Evolutionary conservation across 2,113 vertebrate genomes (phyloP), one percentile per base, ranked within the genome.

Genomic region (Catharus minimus): DNA sequence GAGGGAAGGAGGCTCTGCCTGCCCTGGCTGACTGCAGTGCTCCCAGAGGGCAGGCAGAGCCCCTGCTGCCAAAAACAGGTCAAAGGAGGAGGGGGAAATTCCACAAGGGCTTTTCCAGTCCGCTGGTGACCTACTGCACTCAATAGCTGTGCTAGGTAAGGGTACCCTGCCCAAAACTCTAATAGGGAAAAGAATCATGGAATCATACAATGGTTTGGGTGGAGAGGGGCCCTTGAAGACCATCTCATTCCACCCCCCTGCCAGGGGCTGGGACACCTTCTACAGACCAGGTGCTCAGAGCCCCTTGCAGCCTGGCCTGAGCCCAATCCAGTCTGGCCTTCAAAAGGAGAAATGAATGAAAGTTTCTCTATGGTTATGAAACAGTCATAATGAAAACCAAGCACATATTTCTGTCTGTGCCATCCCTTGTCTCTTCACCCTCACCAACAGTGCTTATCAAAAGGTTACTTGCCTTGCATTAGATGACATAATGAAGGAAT

Each of bases 381-480:
- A 73, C 2, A 43, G 33, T 10, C 2, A 3, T 61, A 47, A 46
- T 38, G 23, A 36, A 92, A 92, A 30, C 33, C 24, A 65, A 55
- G 27, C 15, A 16, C 2, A 0, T 28, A 14, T 56, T 23, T 89
- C 58, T 55, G 24, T 58, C 53, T 32, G 6, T 56, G 22, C 38
- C 61, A 33, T 49, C 50, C 46, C 1, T 0, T 0, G 0, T 71
- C 44, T 44, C 28, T 44, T 11, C 0, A 0, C 15, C 33, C 49
- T 56, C 30, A 28, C 22, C 2, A 22, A 10, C 36, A 52, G 32
- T 28, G 10, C 28, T 85, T 57, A 28, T 38, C 52, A 6, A 27
- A 56, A 55, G 38, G n/a, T 68, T 24, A 12, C 55, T 53, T 87
- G 41, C 58, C 64, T 80, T 46, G 62, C 38, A 60, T 60, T 32